These are phyloP conservation scores for Eristalinus aeneus DNA, from an alignment of 2,888 invertebrate species.

Conservation along the genomic window DNA sequence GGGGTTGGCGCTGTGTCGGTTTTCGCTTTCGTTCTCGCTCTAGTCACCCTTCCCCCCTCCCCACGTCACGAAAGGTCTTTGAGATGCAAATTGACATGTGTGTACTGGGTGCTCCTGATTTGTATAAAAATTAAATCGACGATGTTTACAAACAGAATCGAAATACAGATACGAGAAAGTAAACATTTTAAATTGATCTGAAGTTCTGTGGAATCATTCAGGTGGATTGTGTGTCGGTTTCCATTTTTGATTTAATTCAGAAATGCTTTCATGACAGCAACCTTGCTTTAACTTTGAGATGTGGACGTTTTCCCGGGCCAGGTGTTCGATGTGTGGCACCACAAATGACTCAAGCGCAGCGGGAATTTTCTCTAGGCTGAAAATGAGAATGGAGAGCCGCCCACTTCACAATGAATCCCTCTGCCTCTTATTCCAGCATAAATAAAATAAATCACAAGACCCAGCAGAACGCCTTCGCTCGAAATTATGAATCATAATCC, in stretches of 20 bases:
- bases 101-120: constrained; percentile 19
- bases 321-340: background rate
- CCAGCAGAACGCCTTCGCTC: background rate
- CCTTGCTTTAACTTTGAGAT: background rate
- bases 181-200: constrained; percentile 33
- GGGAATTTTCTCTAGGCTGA: no score
- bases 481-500: background rate
- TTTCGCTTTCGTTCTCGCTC: background rate
- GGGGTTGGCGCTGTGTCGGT: constrained; percentile 25
- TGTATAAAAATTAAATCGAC: constrained; percentile 30
- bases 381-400: no score
- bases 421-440: background rate
- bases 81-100: constrained; percentile 44
- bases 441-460: background rate
- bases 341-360: background rate
- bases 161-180: constrained; percentile 11
- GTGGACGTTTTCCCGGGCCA: background rate
- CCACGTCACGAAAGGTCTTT: background rate
- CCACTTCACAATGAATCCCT: background rate
- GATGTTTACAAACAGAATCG: constrained; percentile 18
- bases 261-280: background rate
- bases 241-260: background rate
- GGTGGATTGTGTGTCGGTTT: no score
- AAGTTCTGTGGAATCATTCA: background rate
- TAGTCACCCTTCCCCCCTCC: no score